Conservation (phyloP, 2,888 invertebrate genomes). For the Entomobrya proxima region DNA sequence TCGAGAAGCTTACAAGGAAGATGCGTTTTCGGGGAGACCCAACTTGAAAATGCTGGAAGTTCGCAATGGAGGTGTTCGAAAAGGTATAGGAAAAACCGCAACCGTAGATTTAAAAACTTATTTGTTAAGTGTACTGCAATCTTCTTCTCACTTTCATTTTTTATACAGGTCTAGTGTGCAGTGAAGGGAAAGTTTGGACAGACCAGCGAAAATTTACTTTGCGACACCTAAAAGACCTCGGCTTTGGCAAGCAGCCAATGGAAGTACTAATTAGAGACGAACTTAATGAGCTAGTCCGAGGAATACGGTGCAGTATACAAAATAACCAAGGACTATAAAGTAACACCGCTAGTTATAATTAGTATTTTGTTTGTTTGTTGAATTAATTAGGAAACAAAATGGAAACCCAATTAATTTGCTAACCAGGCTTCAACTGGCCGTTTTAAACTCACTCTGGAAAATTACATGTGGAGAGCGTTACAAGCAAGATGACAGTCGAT, state of each 20-base stretch:
- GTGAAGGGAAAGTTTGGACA: constrained; percentile 72
- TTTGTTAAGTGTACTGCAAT: too few relatives aligned
- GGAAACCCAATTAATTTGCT: constrained; percentile 68
- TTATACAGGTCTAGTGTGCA: constrained; percentile 75
- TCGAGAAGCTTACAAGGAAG: constrained; percentile 73
- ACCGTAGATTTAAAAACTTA: too few relatives aligned
- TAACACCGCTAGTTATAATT: neutral
- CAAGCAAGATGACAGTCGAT: constrained; percentile 70
- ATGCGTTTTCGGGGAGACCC: constrained; percentile 73
- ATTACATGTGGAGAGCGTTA: constrained; percentile 74
- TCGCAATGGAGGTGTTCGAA: constrained; percentile 71
- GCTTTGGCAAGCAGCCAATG: constrained; percentile 73
- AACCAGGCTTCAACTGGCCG: constrained; percentile 71
- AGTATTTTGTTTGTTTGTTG: neutral
- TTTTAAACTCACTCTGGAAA: constrained; percentile 74
- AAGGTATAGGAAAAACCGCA: too few relatives aligned
- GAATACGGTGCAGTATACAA: constrained; percentile 56
- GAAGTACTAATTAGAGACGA: constrained; percentile 72
- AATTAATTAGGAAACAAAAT: constrained; percentile 52
- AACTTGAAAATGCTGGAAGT: constrained; percentile 74
- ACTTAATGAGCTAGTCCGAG: constrained; percentile 69
- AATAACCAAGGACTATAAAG: neutral
- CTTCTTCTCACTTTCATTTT: too few relatives aligned
- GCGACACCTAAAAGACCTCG: constrained; percentile 72
- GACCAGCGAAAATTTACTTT: constrained; percentile 75